These are phyloP conservation scores for Sitobion miscanthi DNA, from an alignment of 1,140 invertebrate species.

Conservation along the genomic window DNA sequence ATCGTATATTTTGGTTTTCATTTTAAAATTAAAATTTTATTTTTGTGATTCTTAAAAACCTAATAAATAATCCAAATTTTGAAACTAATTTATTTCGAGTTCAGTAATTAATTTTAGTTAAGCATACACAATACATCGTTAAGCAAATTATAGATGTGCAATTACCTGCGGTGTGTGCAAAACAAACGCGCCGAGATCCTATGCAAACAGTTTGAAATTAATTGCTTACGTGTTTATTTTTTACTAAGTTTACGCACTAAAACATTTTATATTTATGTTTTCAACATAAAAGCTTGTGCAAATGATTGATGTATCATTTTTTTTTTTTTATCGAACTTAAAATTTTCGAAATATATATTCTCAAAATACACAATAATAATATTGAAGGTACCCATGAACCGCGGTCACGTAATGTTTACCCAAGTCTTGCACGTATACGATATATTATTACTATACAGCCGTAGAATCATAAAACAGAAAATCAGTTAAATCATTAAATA, in stretches of 20 bases:
- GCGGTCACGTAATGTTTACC: not conserved
- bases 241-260: no score
- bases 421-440: not conserved
- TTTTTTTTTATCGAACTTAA: no score
- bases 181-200: not conserved
- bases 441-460: not conserved
- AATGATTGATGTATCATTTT: no score
- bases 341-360: no score
- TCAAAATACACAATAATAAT: no score
- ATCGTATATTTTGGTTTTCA: no score
- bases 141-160: not conserved
- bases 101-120: not conserved
- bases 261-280: not conserved
- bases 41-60: no score
- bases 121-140: not conserved
- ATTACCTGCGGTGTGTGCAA: not conserved
- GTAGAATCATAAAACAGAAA: not conserved
- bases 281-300: not conserved
- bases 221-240: not conserved
- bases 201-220: not conserved
- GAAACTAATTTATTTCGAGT: not conserved
- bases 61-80: not conserved
- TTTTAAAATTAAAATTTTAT: no score
- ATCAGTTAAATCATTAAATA: no score
- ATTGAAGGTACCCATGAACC: no score